Evolutionary conservation across 2,888 invertebrate species (phyloP).

Genomic region (Ichneumon xanthorius): DNA sequence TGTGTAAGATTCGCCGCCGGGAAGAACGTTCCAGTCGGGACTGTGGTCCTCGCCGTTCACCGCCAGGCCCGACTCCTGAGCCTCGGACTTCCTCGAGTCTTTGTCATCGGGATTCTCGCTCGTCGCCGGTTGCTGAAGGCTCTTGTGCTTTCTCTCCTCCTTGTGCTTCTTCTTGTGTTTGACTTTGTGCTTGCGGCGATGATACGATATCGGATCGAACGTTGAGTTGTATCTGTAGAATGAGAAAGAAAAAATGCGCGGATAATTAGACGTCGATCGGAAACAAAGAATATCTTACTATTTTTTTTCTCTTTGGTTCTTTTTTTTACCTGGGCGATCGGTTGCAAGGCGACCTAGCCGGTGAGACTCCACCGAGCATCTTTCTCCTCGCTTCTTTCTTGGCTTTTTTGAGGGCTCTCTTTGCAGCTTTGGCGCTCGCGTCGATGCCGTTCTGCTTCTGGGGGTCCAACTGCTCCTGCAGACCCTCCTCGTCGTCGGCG

Average conservation of each 20-base stretch:
- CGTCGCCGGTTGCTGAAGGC: constrained; percentile 62
- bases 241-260: neutral
- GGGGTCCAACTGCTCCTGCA: constrained; percentile 80
- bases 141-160: constrained; percentile 86
- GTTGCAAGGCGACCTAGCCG: constrained; percentile 84
- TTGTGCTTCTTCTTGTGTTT: constrained; percentile 93
- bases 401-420: constrained; percentile 92
- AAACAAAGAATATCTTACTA: neutral
- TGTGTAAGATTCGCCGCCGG: constrained; percentile 85
- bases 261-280: neutral
- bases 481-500: constrained; percentile 73
- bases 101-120: constrained; percentile 59
- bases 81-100: constrained; percentile 41
- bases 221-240: constrained; percentile 79
- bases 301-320: neutral
- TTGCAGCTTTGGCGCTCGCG: constrained; percentile 88
- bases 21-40: constrained; percentile 84
- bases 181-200: constrained; percentile 88
- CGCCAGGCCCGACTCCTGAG: constrained; percentile 84
- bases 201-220: constrained; percentile 80
- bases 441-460: constrained; percentile 81
- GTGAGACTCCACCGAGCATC: constrained; percentile 87
- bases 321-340: constrained; percentile 80
- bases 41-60: constrained; percentile 89
- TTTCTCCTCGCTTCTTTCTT: constrained; percentile 92